Conservation (phyloP, 2,797 vertebrate species). For the Mastacembelus armatus region DNA sequence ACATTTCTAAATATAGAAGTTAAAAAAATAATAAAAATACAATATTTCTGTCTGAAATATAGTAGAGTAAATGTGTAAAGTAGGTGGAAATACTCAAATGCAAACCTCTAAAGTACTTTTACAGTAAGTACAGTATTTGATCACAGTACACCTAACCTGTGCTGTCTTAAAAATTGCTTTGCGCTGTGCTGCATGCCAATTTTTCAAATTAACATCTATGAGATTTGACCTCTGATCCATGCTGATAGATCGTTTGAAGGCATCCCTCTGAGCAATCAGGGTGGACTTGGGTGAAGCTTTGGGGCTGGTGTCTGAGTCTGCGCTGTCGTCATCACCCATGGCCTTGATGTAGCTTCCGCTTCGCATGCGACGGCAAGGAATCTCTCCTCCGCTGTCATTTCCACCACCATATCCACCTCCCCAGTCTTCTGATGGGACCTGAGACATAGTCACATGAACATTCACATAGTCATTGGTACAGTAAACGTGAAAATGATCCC, state of each 20-base stretch:
- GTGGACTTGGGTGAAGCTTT: conserved; percentile 92
- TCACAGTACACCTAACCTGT: too few species aligned
- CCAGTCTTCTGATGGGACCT: conserved; percentile 99
- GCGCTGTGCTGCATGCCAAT: too few species aligned
- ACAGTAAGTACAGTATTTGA: too few species aligned
- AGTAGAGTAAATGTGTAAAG: neutral
- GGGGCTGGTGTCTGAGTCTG: conserved; percentile 92
- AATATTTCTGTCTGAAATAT: neutral
- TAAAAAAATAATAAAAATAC: too few species aligned
- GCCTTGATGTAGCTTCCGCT: conserved; percentile 99
- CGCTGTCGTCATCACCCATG: conserved; percentile 98
- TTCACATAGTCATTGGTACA: neutral
- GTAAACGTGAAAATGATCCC: neutral
- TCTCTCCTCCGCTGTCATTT: conserved; percentile 89
- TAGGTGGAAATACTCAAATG: too few species aligned
- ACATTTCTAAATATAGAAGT: too few species aligned
- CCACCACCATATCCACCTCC: conserved; percentile 86
- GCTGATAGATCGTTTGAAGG: conserved; percentile 94
- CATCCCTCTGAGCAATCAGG: conserved; percentile 89
- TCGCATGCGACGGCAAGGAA: conserved; percentile 97
- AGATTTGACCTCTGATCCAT: conserved; percentile 93
- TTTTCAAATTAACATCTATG: too few species aligned
- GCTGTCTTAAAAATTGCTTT: too few species aligned
- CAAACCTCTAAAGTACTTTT: too few species aligned
- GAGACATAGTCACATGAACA: conserved; percentile 33